phyloP scores from a whole-genome alignment of 2,113 vertebrate genomes.

The Tetrao urogallus region DNA sequence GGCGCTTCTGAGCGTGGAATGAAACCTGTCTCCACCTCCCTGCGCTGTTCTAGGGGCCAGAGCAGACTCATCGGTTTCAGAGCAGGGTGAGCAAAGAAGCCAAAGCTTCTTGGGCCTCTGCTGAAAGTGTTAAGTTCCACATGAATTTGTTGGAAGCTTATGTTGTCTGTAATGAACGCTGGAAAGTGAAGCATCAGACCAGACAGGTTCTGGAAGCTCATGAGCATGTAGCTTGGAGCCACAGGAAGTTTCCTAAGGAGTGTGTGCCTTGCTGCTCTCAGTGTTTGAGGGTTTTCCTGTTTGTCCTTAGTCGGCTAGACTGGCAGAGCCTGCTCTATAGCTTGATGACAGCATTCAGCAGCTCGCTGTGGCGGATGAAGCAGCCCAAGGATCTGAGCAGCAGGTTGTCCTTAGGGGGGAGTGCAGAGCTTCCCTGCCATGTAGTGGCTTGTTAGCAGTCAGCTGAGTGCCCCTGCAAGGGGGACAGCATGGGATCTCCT shows the following conservation, averaged over 20 bases:
- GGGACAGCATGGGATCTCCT: neutral
- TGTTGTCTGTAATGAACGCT: neutral
- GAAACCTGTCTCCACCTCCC: neutral
- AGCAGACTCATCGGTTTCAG: neutral
- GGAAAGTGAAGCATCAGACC: neutral
- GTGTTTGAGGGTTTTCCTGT: neutral
- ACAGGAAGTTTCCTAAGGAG: neutral
- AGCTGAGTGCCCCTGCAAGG: neutral
- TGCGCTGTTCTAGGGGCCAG: neutral
- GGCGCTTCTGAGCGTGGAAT: neutral
- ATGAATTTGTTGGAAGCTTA: neutral
- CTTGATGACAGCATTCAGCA: neutral
- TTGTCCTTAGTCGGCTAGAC: neutral
- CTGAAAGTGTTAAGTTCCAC: neutral
- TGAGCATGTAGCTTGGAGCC: fast-evolving
- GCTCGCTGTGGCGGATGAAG: neutral
- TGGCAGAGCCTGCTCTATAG: neutral
- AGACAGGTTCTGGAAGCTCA: neutral
- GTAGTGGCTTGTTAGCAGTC: neutral
- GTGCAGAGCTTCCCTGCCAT: neutral
- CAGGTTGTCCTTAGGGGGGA: neutral
- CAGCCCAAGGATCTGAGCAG: neutral
- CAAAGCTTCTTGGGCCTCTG: neutral
- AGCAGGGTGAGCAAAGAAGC: neutral
- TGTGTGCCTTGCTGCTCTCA: fast-evolving